Conservation (phyloP, 2,888 invertebrate genomes). For the Azorinus chamasolen region DNA sequence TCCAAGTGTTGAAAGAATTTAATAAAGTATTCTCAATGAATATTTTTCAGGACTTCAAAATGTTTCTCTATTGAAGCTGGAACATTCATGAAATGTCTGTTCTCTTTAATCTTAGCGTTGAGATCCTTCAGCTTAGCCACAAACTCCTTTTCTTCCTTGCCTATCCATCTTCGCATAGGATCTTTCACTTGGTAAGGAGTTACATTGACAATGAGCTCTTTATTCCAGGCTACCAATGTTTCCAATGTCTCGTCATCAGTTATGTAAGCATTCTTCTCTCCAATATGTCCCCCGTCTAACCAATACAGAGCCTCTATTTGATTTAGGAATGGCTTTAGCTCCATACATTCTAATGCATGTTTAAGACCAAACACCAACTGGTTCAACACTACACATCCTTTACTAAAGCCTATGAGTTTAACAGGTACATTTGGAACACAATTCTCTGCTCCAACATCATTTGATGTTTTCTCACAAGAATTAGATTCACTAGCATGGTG, state of each 20-base stretch:
- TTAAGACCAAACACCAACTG: slow-evolving; percentile 95
- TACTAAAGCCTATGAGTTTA: slow-evolving; percentile 93
- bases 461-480: background rate
- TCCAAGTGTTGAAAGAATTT: no score
- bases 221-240: slow-evolving; percentile 89
- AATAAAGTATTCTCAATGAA: no score
- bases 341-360: slow-evolving; percentile 43
- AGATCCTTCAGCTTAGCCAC: slow-evolving; percentile 90
- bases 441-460: background rate
- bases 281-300: slow-evolving; percentile 97
- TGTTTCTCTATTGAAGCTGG: slow-evolving; percentile 90
- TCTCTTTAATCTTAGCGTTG: slow-evolving; percentile 90
- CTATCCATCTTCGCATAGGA: slow-evolving; percentile 93
- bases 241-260: slow-evolving; percentile 91
- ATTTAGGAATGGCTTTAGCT: slow-evolving; percentile 86
- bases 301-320: slow-evolving; percentile 93
- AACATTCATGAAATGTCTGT: slow-evolving; percentile 89
- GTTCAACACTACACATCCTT: slow-evolving; percentile 97
- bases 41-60: slow-evolving; percentile 88
- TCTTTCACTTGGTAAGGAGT: slow-evolving; percentile 96
- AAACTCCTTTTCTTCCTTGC: slow-evolving; percentile 93
- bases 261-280: slow-evolving; percentile 95
- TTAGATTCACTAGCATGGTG: slow-evolving; percentile 5
- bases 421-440: background rate
- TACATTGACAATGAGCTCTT: slow-evolving; percentile 92